phyloP scores from a whole-genome alignment of 2,113 vertebrate genomes.

The Trematocara zebra region DNA sequence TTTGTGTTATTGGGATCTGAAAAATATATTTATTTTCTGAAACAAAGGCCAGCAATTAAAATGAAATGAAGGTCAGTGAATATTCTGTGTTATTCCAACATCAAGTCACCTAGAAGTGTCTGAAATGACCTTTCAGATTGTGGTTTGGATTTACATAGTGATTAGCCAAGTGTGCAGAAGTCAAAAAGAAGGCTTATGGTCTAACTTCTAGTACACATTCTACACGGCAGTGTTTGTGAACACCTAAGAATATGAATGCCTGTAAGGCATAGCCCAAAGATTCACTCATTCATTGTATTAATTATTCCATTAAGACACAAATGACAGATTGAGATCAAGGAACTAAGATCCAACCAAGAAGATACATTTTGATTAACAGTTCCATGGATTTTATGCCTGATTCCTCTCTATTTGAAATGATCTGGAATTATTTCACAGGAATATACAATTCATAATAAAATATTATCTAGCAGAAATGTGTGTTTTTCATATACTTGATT shows the following conservation, averaged over 20 bases:
- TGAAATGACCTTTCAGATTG: neutral
- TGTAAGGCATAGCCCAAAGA: neutral
- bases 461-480: neutral
- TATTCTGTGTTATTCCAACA: neutral
- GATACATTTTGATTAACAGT: neutral
- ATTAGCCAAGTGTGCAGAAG: neutral
- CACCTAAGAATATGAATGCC: neutral
- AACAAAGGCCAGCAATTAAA: neutral
- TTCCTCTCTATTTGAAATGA: neutral
- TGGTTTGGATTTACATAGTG: neutral
- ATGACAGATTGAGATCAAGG: neutral
- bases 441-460: neutral
- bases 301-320: neutral
- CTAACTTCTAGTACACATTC: neutral
- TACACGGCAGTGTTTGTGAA: neutral
- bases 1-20: constrained; percentile 2
- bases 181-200: neutral
- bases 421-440: neutral
- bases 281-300: neutral
- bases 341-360: neutral
- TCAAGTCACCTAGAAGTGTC: neutral
- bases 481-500: neutral
- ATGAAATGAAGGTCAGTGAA: constrained; percentile 11
- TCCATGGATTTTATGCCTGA: neutral
- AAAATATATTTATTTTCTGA: constrained; percentile 19